These are phyloP conservation scores for Amyelois transitella DNA, from an alignment of 1,140 invertebrate species.

Conservation along the genomic window DNA sequence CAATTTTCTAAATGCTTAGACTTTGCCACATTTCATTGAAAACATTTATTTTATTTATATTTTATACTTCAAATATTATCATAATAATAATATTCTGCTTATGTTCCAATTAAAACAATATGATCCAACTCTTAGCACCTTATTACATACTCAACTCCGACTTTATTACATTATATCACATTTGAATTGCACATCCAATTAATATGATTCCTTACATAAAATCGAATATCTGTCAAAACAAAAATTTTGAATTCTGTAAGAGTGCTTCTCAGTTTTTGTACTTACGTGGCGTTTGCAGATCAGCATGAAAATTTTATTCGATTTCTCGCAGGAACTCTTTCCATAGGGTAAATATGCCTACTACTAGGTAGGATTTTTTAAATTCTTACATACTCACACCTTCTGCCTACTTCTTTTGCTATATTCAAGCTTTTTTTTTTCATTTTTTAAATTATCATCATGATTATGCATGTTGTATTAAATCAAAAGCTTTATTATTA, in stretches of 20 bases:
- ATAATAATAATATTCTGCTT: neutral
- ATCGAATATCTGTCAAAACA: neutral
- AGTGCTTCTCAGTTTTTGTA: too few species aligned
- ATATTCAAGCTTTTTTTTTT: too few species aligned
- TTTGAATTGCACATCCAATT: slow-evolving; percentile 66
- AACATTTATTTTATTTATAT: neutral
- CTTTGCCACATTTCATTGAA: slow-evolving; percentile 15
- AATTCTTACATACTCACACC: too few species aligned
- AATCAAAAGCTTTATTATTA: too few species aligned
- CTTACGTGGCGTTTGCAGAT: too few species aligned
- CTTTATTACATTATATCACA: slow-evolving; percentile 61
- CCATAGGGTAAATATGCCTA: too few species aligned
- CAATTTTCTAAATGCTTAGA: slow-evolving; percentile 13
- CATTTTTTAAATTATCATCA: too few species aligned
- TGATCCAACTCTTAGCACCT: slow-evolving; percentile 65
- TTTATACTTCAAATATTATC: neutral
- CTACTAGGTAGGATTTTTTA: too few species aligned
- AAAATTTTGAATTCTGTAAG: neutral
- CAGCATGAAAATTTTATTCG: too few species aligned
- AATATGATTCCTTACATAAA: slow-evolving; percentile 15
- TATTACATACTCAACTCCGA: slow-evolving; percentile 42
- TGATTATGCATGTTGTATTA: too few species aligned
- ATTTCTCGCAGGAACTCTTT: too few species aligned
- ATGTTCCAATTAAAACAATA: slow-evolving; percentile 29
- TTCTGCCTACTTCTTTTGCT: too few species aligned